Conservation (phyloP, 1,140 invertebrate species). For the Euglossa dilemma region DNA sequence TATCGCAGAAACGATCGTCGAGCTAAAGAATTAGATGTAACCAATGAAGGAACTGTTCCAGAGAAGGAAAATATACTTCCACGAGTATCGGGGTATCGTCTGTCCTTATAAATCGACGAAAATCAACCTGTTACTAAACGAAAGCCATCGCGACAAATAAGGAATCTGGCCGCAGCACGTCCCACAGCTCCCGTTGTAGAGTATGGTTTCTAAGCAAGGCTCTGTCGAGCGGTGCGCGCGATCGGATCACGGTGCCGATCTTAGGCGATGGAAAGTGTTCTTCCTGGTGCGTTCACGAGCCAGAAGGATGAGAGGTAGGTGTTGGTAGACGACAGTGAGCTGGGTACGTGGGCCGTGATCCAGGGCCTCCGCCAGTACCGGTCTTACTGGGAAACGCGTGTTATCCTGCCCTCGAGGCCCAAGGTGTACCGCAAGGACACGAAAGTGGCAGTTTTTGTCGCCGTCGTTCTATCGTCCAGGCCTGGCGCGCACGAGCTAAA, state of each 20-base stretch:
- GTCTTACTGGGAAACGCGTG: slow-evolving; percentile 60
- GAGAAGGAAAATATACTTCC: too few relatives aligned
- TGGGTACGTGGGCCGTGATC: slow-evolving; percentile 56
- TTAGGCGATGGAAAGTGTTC: slow-evolving; percentile 37
- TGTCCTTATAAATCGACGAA: too few relatives aligned
- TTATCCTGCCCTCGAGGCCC: slow-evolving; percentile 60
- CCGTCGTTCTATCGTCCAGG: slow-evolving; percentile 32
- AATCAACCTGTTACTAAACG: too few relatives aligned
- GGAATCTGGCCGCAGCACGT: too few relatives aligned
- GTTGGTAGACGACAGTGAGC: slow-evolving; percentile 42
- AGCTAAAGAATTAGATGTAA: too few relatives aligned
- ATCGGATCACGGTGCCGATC: slow-evolving; percentile 28
- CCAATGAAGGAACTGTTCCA: too few relatives aligned
- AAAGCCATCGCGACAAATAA: too few relatives aligned
- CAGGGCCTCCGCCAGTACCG: slow-evolving; percentile 49
- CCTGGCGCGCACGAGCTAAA: slow-evolving; percentile 44
- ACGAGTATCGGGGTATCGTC: too few relatives aligned
- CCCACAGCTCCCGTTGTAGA: too few relatives aligned
- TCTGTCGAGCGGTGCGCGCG: too few relatives aligned
- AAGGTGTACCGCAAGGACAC: slow-evolving; percentile 70
- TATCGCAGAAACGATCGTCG: too few relatives aligned
- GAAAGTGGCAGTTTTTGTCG: slow-evolving; percentile 62
- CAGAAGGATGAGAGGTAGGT: slow-evolving; percentile 41
- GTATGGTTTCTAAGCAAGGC: too few relatives aligned
- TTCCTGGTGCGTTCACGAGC: slow-evolving; percentile 50